Evolutionary conservation across 2,113 vertebrate species (phyloP).

Genomic region (Neomonachus schauinslandi): DNA sequence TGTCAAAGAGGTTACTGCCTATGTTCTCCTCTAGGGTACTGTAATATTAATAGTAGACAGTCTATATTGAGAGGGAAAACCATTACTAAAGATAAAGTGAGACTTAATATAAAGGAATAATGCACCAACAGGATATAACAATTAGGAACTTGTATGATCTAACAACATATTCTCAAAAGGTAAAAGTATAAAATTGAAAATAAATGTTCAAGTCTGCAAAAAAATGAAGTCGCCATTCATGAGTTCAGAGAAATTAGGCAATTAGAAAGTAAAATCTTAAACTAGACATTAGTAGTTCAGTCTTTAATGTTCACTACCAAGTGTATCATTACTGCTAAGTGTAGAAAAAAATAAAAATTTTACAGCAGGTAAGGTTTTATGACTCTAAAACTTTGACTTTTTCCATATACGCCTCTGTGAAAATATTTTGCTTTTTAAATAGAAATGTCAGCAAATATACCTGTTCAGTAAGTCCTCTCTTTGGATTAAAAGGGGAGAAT

Average conservation of each 20-base stretch:
- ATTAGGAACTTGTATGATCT: conserved; percentile 19
- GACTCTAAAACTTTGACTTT: conserved; percentile 29
- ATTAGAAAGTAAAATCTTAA: background rate
- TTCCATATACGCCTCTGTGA: background rate
- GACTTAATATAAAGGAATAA: conserved; percentile 9
- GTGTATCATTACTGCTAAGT: background rate
- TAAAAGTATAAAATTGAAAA: conserved; percentile 47
- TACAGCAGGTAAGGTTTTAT: conserved; percentile 20
- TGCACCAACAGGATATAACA: background rate
- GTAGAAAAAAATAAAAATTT: background rate
- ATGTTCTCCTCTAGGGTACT: background rate
- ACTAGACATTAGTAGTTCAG: background rate
- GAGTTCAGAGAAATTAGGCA: conserved; percentile 14
- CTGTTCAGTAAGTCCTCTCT: background rate
- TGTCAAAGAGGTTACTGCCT: no score
- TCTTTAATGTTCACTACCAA: background rate
- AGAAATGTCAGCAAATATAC: background rate
- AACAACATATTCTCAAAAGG: background rate
- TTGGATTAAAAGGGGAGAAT: background rate
- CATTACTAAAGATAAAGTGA: conserved; percentile 36
- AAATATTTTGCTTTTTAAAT: conserved; percentile 22
- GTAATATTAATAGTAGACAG: conserved; percentile 1
- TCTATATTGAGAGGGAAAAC: background rate
- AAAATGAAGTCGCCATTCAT: background rate
- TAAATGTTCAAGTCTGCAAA: background rate